Evolutionary conservation across 1,140 invertebrate genomes (phyloP), one percentile per base, ranked within the genome.

Genomic region (Leptopilina clavipes): DNA sequence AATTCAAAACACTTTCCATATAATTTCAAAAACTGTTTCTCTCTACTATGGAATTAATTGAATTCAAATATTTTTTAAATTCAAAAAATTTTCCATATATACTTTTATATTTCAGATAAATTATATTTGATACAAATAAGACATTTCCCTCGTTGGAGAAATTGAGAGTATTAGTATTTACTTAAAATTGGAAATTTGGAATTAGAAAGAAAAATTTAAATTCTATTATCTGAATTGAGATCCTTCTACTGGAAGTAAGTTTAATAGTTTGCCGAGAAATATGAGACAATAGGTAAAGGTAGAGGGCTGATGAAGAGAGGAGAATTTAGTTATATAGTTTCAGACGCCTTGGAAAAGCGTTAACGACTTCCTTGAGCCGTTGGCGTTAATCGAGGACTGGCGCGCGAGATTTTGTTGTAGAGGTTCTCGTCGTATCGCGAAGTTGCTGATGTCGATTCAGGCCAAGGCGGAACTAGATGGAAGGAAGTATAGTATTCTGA

Each of bases 351-450:
- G 56, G 73, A 75, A 78, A 52, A 73, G 18, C 25, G 45, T 59
- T 79, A 82, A 83, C 79, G 81, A 83, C 82, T 82, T 82, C 76
- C 77, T 78, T 73, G 73, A 75, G 70, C 45, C 76, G 75, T 65
- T 77, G 76, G 70, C 76, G 74, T 77, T 83, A 81, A 83, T 81
- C 82, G 81, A 52, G 74, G 72, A 40, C 18, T 45, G 40, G 65
- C 73, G 72, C 73, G 25, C 54, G 56, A 9, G 2, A 6, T 40
- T 9, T 40, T 22, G 72, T 48, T 72, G 18, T 70, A 52, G 48
- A 40, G 37, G 37, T 40, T 40, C 37, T 40, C 14, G 14, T 52
- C 14, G 48, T 17, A 52, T 45, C 44, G 44, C n/a, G 48, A 48
- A 71, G 75, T 54, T 76, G 45, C 44, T 76, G 19, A 65, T 25